Evolutionary conservation across 2,888 invertebrate genomes (phyloP), one percentile per base, ranked within the genome.

Genomic region (Thysanoteuthis rhombus): DNA sequence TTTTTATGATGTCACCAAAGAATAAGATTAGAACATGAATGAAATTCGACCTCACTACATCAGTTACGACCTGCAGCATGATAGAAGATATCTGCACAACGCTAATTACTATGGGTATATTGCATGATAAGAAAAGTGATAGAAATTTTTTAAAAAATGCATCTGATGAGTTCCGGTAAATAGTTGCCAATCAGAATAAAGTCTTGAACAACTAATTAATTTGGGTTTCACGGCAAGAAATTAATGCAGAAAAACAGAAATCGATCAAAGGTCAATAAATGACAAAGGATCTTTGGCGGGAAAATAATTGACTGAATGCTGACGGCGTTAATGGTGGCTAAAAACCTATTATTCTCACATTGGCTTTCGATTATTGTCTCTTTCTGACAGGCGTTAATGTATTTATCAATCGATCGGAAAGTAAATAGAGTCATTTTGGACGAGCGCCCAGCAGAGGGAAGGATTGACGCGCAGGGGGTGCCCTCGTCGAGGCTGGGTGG

Each of bases 321-420:
- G 19, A 12, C 75, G 75, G n/a, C 75, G 36, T 36, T 75, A 12
- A n/a, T 75, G 19, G 4, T 16, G 75, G n/a, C 16, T n/a, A 16
- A 36, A 75, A 75, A 75, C 4, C 75, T 25, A 12, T 25, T 75
- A 32, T 75, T 75, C n/a, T 75, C n/a, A 4, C 75, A n/a, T 75
- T n/a, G 1, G n/a, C n/a, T 25, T n/a, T 36, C n/a, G n/a, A 16
- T 75, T n/a, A 2, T n/a, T n/a, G n/a, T 75, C 22, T 75, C 25
- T 75, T 75, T 75, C 75, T n/a, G 75, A 75, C 75, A 75, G n/a
- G n/a, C 75, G 75, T 75, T 75, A 75, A 75, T 75, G n/a, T 75
- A 36, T 75, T 75, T 36, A 75, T 75, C n/a, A n/a, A 75, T 75
- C n/a, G 75, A 75, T 75, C n/a, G n/a, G 36, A 36, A 12, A 16